Evolutionary conservation across 2,888 invertebrate species (phyloP).

Genomic region (Brachyopa scutellaris): DNA sequence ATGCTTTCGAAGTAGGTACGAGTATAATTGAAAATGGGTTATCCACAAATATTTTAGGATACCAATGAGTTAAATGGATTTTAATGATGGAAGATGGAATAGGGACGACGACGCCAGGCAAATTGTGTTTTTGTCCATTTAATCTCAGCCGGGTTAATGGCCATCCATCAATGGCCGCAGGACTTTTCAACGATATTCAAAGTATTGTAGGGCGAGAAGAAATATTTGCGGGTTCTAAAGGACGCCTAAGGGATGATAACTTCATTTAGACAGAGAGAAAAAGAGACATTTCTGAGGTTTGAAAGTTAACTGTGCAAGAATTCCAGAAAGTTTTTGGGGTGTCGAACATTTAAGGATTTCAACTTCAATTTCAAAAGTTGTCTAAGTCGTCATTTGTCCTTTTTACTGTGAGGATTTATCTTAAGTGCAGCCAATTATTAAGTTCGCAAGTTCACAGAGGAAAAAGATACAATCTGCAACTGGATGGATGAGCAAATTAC

Average conservation of each 20-base stretch:
- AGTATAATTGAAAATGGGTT: too few relatives aligned
- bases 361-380: too few relatives aligned
- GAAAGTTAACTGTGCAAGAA: not conserved
- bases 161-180: slow-evolving; percentile 37
- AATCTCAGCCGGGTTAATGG: slow-evolving; percentile 14
- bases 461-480: too few relatives aligned
- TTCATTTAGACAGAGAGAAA: not conserved
- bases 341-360: not conserved
- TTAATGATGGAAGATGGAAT: slow-evolving; percentile 32
- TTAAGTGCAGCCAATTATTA: not conserved
- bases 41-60: too few relatives aligned
- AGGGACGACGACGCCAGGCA: not conserved
- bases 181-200: not conserved
- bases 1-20: slow-evolving; percentile 17
- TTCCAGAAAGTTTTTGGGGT: not conserved
- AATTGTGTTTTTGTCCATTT: slow-evolving; percentile 11
- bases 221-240: not conserved
- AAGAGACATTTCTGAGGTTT: slow-evolving; percentile 1
- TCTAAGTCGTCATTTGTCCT: too few relatives aligned
- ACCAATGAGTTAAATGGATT: slow-evolving; percentile 33
- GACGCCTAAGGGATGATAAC: not conserved
- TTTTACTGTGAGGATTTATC: not conserved
- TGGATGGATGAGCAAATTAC: too few relatives aligned
- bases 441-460: too few relatives aligned
- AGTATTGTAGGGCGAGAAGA: not conserved